Percentiles rank a stretch among this genome's conserved stretches.
Evolutionary conservation across 2,797 vertebrate species (phyloP).

Genomic region (Sciaenops ocellatus): DNA sequence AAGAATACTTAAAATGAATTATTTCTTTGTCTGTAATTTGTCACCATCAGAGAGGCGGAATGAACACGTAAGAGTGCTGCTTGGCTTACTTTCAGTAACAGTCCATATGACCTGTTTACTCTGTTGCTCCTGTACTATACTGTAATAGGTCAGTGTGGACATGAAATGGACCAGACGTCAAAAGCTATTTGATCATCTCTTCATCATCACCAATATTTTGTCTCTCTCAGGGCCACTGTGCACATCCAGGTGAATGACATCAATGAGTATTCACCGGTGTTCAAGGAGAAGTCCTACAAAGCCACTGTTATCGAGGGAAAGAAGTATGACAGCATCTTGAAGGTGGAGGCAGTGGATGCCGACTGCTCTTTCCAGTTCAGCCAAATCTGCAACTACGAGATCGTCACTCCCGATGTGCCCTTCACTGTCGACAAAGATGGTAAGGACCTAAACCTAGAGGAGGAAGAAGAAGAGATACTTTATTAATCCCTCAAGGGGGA

Average conservation of each 20-base stretch:
- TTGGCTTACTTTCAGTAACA: background rate
- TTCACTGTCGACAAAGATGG: conserved; percentile 96
- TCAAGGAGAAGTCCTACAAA: conserved; percentile 98
- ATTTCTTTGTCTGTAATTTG: background rate
- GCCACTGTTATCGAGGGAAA: conserved; percentile 92
- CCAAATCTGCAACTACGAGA: conserved; percentile 98
- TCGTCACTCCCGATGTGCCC: conserved; percentile 95
- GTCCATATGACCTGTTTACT: background rate
- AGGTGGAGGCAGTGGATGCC: conserved; percentile 95
- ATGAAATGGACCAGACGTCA: background rate
- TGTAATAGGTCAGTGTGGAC: background rate
- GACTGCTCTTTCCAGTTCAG: conserved; percentile 99
- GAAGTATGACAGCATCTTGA: conserved; percentile 91
- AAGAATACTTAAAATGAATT: background rate
- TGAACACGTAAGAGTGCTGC: background rate
- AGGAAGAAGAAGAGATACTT: too few species aligned
- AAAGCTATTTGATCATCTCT: background rate
- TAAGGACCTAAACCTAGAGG: conserved; percentile 84
- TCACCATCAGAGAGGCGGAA: background rate
- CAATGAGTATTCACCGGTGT: conserved; percentile 95
- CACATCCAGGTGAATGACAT: conserved; percentile 98
- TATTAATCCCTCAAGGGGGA: too few species aligned
- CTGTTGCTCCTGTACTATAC: background rate
- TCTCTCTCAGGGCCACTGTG: conserved; percentile 91
- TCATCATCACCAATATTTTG: background rate